phyloP scores from a whole-genome alignment of 2,888 invertebrate species.

The Parnassius mnemosyne region DNA sequence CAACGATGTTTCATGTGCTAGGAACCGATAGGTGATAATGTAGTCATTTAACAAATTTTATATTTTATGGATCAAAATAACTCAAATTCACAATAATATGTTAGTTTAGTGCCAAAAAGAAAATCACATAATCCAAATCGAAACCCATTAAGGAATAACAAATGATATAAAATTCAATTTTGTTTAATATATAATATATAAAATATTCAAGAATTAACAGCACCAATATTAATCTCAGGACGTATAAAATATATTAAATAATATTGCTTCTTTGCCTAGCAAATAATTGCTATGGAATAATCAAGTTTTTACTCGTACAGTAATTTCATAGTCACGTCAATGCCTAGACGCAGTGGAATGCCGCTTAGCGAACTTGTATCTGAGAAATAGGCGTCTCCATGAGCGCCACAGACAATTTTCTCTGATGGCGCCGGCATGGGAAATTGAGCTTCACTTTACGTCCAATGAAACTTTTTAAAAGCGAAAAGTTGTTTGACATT shows the following conservation, averaged over 20 bases:
- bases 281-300: slow-evolving; percentile 12
- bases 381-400: slow-evolving; percentile 27
- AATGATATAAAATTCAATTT: too few relatives aligned
- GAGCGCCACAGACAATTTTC: slow-evolving; percentile 31
- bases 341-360: slow-evolving; percentile 15
- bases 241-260: background rate
- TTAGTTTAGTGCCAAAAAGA: too few relatives aligned
- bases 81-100: too few relatives aligned
- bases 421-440: slow-evolving; percentile 30
- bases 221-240: too few relatives aligned
- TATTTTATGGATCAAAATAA: too few relatives aligned
- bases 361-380: slow-evolving; percentile 7
- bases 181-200: too few relatives aligned
- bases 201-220: too few relatives aligned
- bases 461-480: slow-evolving; percentile 4
- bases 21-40: too few relatives aligned
- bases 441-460: slow-evolving; percentile 5
- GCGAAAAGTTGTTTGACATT: slow-evolving; percentile 13
- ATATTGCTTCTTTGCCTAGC: background rate
- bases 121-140: too few relatives aligned
- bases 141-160: too few relatives aligned
- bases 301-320: slow-evolving; percentile 8
- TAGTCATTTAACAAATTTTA: too few relatives aligned
- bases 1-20: too few relatives aligned
- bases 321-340: slow-evolving; percentile 1